Evolutionary conservation across 2,113 vertebrate genomes (phyloP).

Genomic region (Gadus macrocephalus): DNA sequence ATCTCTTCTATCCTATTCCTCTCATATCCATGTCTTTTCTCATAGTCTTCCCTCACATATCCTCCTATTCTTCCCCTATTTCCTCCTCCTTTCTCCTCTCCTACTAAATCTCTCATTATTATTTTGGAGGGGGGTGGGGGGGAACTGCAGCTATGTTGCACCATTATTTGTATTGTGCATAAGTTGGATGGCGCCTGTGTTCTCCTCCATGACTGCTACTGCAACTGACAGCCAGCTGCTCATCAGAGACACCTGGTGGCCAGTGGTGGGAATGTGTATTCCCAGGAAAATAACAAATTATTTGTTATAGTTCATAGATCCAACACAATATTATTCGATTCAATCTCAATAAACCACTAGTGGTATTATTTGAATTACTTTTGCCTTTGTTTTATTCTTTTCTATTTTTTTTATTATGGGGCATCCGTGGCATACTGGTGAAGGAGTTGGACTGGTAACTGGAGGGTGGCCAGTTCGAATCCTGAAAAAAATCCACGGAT

Average conservation of each 20-base stretch:
- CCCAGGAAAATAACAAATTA: too few species aligned
- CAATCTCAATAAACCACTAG: too few species aligned
- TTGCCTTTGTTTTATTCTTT: too few species aligned
- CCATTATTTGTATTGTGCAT: constrained; percentile 29
- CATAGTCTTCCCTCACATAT: constrained; percentile 1
- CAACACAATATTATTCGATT: too few species aligned
- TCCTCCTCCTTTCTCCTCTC: constrained; percentile 11
- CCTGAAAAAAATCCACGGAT: too few species aligned
- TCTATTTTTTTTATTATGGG: too few species aligned
- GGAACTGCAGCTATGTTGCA: constrained; percentile 37
- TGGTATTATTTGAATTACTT: too few species aligned
- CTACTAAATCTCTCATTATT: background rate
- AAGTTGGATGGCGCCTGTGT: constrained; percentile 16
- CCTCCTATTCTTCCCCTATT: constrained; percentile 1
- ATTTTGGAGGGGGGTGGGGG: background rate
- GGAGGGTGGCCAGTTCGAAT: too few species aligned
- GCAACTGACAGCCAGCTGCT: constrained; percentile 21
- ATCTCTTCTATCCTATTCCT: constrained; percentile 19
- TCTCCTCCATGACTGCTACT: constrained; percentile 30
- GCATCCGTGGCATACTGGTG: too few species aligned
- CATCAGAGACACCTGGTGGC: constrained; percentile 49
- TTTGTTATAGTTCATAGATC: too few species aligned
- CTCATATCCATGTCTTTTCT: background rate
- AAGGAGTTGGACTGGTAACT: too few species aligned
- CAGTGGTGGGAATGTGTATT: background rate